Evolutionary conservation across 2,797 vertebrate genomes (phyloP), one percentile per base, ranked within the genome.

Genomic region (Xenentodon cancila): DNA sequence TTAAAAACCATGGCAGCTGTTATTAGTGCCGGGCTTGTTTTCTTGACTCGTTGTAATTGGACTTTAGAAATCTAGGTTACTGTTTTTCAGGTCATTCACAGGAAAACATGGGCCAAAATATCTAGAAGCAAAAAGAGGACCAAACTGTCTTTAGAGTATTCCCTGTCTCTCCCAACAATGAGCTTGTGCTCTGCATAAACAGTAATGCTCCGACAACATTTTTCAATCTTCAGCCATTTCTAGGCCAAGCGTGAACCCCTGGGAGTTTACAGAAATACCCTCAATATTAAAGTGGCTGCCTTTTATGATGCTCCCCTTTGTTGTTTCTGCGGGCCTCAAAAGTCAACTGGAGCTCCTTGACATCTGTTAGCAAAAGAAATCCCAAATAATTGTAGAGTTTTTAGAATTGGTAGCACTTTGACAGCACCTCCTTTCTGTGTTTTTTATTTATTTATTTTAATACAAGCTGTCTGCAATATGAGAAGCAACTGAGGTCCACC

Each of bases 211-310:
- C 74, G 25, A 81, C 84, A 90, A 88, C 83, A 87, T 91, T 91
- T 91, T 88, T 91, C 87, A 92, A 88, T 92, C 90, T 87, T 92
- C 91, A 91, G 90, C 87, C 88, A 87, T 94, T 93, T 93, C 91
- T 91, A 80, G 92, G 90, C 84, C 89, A 91, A 69, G 65, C 70
- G 73, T 13, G 44, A 59, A 89, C 91, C 88, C 89, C 68, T 74
- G 89, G 89, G 92, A 89, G 73, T 84, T 83, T 81, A 91, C 90
- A 91, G 85, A 93, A 93, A 93, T 93, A 93, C 84, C 91, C 85
- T 80, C 84, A 82, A 78, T 90, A 91, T 90, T 81, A 80, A 64
- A 85, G 81, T 22, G 70, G 72, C 86, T 82, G 73, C 44, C 63
- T 73, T 73, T 61, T 58, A 48, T 59, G 62, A 77, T 52, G 73